Base-by-base conservation (phyloP, 2,113 vertebrate species). In the Hystrix brachyura region DNA sequence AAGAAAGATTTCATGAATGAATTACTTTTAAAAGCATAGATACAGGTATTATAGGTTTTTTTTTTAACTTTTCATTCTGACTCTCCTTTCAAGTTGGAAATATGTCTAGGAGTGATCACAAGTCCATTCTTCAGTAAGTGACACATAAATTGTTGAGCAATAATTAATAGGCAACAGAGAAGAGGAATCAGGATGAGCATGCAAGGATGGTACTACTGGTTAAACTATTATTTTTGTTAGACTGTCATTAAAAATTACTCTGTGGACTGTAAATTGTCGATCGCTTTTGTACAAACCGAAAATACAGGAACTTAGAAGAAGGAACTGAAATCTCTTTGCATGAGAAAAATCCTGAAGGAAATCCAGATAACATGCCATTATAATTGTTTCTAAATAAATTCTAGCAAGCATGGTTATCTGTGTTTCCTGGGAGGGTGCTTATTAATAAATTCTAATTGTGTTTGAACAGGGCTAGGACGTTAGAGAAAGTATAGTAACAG, bases 321-420 rank as follows among this genome's bases (percentile, higher is more conserved):
- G 43, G 62, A 48, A 84, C 25, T 67, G 38, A 78, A 83, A 12
- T 62, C 55, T 71, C 34, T 89, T 62, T 72, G 10, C 34, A 83
- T 76, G 32, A 76, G 60, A 71, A 94, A 48, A 64, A 80, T 34
- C 32, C 48, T 60, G 60, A 86, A 90, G 19, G 62, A 90, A 93
- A 55, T 19, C 18, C 23, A 78, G 53, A 46, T 38, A 65, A 91
- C 15, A 72, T 60, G 34, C 1, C 29, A 74, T 91, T 91, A 46
- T 51, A 78, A 72, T 85, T 72, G 48, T 93, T 92, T 89, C 29
- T 67, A 29, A 95, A 67, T 92, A 79, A 87, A 46, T 81, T 94
- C 18, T 91, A 65, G 43, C 60, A 64, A 60, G 89, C 38, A 34
- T 55, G 32, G 9, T 64, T 84, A 38, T 78, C 55, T 92, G 25